Percentiles rank a stretch among this genome's conserved stretches.
These are phyloP conservation scores for Podocnemis expansa DNA, from an alignment of 2,113 vertebrate species.

Conservation along the genomic window DNA sequence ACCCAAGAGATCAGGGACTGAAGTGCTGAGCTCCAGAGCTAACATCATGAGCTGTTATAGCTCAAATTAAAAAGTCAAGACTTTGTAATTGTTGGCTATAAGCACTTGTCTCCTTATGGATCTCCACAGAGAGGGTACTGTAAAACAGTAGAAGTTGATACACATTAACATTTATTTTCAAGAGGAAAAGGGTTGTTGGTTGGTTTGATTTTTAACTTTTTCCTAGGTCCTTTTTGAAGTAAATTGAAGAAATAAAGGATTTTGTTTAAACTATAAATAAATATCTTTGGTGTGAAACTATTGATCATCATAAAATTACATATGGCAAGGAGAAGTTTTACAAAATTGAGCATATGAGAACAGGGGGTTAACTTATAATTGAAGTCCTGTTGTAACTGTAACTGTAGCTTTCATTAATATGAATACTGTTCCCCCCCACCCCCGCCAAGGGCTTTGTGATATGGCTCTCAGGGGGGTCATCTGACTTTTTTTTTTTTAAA, in stretches of 20 bases:
- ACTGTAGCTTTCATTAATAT: background rate
- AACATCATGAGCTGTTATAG: background rate
- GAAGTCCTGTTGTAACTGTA: background rate
- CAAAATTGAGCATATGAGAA: background rate
- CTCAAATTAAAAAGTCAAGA: background rate
- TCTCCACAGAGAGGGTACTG: background rate
- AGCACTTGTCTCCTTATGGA: background rate
- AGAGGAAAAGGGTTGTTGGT: background rate
- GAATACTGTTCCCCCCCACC: background rate
- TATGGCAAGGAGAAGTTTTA: background rate
- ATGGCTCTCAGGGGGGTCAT: background rate
- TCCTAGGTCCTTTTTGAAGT: background rate
- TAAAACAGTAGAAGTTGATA: background rate
- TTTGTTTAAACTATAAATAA: background rate
- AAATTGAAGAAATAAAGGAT: background rate
- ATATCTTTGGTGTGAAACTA: background rate
- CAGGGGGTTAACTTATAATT: background rate
- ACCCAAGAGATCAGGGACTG: background rate
- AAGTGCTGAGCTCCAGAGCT: background rate
- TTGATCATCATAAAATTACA: background rate
- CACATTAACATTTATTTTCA: background rate
- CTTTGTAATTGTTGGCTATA: background rate
- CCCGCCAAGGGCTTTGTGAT: background rate
- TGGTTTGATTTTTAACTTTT: background rate
- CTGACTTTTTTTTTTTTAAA: background rate